phyloP scores from a whole-genome alignment of 2,888 invertebrate species.

The Cetonia aurata region DNA sequence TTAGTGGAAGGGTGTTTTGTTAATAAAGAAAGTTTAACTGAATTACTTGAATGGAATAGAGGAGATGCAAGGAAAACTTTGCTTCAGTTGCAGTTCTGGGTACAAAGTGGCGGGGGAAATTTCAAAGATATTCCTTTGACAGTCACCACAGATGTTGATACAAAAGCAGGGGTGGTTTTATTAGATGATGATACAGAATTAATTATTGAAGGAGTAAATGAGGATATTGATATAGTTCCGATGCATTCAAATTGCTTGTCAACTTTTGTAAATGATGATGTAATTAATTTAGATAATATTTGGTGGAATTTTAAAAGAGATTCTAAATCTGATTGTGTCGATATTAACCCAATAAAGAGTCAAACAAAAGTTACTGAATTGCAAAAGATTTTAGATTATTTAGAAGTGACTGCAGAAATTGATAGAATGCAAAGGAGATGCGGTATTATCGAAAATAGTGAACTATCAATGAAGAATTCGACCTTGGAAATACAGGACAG shows the following conservation, averaged over 20 bases:
- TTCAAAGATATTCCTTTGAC: slow-evolving; percentile 5
- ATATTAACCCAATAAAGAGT: background rate
- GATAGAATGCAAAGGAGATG: slow-evolving; percentile 50
- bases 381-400: slow-evolving; percentile 48
- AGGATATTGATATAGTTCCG: slow-evolving; percentile 18
- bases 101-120: slow-evolving; percentile 67
- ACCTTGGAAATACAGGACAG: slow-evolving; percentile 60
- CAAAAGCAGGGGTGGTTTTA: background rate
- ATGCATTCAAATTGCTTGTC: slow-evolving; percentile 35
- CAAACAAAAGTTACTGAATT: slow-evolving; percentile 12
- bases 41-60: slow-evolving; percentile 72
- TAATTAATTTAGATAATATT: slow-evolving; percentile 45
- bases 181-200: slow-evolving; percentile 29
- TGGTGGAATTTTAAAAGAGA: slow-evolving; percentile 62
- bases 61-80: slow-evolving; percentile 81
- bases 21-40: slow-evolving; percentile 67
- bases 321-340: slow-evolving; percentile 5
- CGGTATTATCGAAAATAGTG: slow-evolving; percentile 46
- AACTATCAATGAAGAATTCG: slow-evolving; percentile 57
- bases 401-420: slow-evolving; percentile 54
- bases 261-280: slow-evolving; percentile 27
- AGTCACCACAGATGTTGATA: background rate
- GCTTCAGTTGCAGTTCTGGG: slow-evolving; percentile 80
- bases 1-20: slow-evolving; percentile 74
- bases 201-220: slow-evolving; percentile 35